These are phyloP conservation scores for Centroberyx gerrardi DNA, from an alignment of 2,797 vertebrate species.

Conservation along the genomic window DNA sequence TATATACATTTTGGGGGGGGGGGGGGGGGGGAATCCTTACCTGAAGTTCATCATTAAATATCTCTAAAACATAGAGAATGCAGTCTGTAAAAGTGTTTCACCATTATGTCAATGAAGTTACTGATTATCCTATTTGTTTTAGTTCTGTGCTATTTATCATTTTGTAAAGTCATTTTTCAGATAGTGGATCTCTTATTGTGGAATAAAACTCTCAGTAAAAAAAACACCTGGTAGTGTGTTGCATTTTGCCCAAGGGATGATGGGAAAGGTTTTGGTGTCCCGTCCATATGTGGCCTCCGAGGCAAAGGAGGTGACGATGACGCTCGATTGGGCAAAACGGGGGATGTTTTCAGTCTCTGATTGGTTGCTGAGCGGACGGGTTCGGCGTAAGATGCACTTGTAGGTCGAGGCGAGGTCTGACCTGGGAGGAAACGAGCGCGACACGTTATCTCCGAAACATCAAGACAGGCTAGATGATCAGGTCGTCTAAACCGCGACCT, in stretches of 20 bases:
- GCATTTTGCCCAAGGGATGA: rapidly evolving
- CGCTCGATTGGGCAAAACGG: slow-evolving; percentile 35
- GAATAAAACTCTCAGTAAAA: background rate
- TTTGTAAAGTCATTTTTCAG: background rate
- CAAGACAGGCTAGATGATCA: background rate
- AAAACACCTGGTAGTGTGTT: slow-evolving; percentile 41
- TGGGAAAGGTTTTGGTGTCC: rapidly evolving
- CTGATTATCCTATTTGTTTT: too few species aligned
- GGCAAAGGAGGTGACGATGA: rapidly evolving
- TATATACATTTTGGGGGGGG: too few species aligned
- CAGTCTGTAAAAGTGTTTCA: too few species aligned
- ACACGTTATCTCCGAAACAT: background rate
- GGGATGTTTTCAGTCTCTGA: slow-evolving; percentile 9
- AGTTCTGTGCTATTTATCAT: background rate
- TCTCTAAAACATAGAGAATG: too few species aligned
- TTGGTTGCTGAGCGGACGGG: rapidly evolving
- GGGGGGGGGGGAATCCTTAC: too few species aligned
- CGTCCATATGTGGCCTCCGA: background rate
- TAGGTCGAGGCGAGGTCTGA: background rate
- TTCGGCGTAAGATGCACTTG: rapidly evolving
- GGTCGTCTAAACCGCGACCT: background rate
- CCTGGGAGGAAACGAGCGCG: slow-evolving; percentile 39
- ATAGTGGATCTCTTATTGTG: background rate
- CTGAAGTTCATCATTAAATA: too few species aligned
- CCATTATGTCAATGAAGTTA: too few species aligned